Evolutionary conservation across 2,797 vertebrate genomes (phyloP).

Genomic region (Scolopax bukidnonensis): DNA sequence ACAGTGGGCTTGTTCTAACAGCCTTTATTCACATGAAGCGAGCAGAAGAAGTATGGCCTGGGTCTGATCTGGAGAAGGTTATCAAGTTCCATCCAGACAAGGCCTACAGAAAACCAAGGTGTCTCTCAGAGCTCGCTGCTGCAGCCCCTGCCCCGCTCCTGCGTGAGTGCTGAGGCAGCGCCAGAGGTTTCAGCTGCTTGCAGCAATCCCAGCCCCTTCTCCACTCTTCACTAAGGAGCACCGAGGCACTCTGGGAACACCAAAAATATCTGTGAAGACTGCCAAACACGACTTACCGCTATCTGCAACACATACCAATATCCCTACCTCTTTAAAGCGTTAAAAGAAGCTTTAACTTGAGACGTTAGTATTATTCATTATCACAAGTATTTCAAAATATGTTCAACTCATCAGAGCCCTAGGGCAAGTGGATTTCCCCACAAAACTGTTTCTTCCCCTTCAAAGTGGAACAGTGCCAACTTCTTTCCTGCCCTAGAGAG

Average conservation of each 20-base stretch:
- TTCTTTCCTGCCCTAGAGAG: neutral
- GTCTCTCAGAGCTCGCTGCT: neutral
- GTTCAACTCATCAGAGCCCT: constrained; percentile 15
- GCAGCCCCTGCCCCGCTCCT: neutral
- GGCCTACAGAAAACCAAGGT: neutral
- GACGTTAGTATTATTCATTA: constrained; percentile 17
- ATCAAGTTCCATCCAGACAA: neutral
- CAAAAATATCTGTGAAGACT: neutral
- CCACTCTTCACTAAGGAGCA: neutral
- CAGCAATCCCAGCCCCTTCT: neutral
- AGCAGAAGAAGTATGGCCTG: neutral
- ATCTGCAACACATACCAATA: neutral
- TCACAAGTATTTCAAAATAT: neutral
- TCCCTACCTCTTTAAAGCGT: neutral
- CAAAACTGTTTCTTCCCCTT: constrained; percentile 31
- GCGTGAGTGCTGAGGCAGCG: neutral
- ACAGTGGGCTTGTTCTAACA: neutral
- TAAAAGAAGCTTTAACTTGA: constrained; percentile 13
- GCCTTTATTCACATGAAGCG: neutral
- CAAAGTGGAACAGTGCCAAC: neutral
- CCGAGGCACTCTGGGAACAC: neutral
- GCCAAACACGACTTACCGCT: neutral
- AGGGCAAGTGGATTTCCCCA: constrained; percentile 51
- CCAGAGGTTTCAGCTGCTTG: neutral
- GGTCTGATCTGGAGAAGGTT: neutral